Evolutionary conservation across 1,140 invertebrate genomes (phyloP).

Genomic region (Sminthurides bifidus): DNA sequence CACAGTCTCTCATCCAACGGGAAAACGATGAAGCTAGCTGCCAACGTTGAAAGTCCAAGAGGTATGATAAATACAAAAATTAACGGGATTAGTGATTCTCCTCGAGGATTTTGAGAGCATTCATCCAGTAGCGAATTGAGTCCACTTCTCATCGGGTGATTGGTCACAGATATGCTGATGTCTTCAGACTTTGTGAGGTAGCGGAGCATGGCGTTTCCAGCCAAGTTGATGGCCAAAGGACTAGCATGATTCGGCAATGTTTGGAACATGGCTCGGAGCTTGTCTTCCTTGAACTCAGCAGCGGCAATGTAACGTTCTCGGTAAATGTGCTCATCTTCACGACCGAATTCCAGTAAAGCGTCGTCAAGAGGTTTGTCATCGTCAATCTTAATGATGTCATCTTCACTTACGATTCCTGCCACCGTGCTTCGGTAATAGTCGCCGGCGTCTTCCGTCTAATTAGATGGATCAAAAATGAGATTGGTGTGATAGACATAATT

Average conservation of each 20-base stretch:
- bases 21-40: slow-evolving; percentile 61
- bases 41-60: slow-evolving; percentile 46
- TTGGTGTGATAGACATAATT: too few species aligned
- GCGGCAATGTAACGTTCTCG: slow-evolving; percentile 24
- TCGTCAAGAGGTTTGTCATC: too few species aligned
- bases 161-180: slow-evolving; percentile 46
- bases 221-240: slow-evolving; percentile 45
- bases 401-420: too few species aligned
- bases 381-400: too few species aligned
- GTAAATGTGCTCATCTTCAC: slow-evolving; percentile 9
- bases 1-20: slow-evolving; percentile 47
- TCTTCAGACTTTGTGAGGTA: slow-evolving; percentile 29
- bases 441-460: too few species aligned
- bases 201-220: background rate
- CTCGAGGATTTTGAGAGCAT: slow-evolving; percentile 6
- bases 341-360: too few species aligned
- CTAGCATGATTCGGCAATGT: slow-evolving; percentile 53
- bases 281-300: slow-evolving; percentile 12
- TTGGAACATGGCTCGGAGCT: slow-evolving; percentile 37
- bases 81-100: slow-evolving; percentile 6
- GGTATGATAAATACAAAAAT: slow-evolving; percentile 33
- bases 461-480: too few species aligned
- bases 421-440: too few species aligned
- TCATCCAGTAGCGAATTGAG: slow-evolving; percentile 21
- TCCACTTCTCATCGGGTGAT: slow-evolving; percentile 49